phyloP scores from a whole-genome alignment of 2,888 invertebrate genomes.

The Agrypnus murinus region DNA sequence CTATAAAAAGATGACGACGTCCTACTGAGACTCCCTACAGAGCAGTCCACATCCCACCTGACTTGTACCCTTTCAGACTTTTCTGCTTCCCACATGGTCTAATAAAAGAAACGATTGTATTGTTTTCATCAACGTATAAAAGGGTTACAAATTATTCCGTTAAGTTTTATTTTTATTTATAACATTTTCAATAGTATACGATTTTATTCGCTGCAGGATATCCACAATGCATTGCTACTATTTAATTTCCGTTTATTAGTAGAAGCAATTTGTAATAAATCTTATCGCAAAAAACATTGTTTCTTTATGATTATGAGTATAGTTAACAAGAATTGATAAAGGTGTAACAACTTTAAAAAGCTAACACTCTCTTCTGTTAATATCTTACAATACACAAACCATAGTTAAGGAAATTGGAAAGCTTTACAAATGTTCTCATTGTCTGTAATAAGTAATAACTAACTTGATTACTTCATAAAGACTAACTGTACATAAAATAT shows the following conservation, averaged over 20 bases:
- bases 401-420: too few species aligned
- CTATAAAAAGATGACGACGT: slow-evolving; percentile 48
- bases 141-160: slow-evolving; percentile 57
- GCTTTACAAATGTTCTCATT: too few species aligned
- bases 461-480: too few species aligned
- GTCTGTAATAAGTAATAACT: too few species aligned
- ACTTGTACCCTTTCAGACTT: slow-evolving; percentile 56
- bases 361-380: too few species aligned
- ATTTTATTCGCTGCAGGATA: slow-evolving; percentile 10
- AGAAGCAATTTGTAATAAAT: too few species aligned
- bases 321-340: too few species aligned
- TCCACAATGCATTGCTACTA: not conserved
- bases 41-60: slow-evolving; percentile 59
- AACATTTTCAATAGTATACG: slow-evolving; percentile 13
- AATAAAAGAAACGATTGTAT: slow-evolving; percentile 59
- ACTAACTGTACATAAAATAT: too few species aligned
- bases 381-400: too few species aligned
- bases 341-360: too few species aligned
- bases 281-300: too few species aligned
- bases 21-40: slow-evolving; percentile 55
- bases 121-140: slow-evolving; percentile 59
- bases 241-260: slow-evolving; percentile 19
- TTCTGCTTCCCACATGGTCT: slow-evolving; percentile 59
- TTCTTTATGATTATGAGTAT: too few species aligned
- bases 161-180: slow-evolving; percentile 28